Evolutionary conservation across 2,113 vertebrate species (phyloP), one percentile per base, ranked within the genome.

Genomic region (Apteryx owenii): DNA sequence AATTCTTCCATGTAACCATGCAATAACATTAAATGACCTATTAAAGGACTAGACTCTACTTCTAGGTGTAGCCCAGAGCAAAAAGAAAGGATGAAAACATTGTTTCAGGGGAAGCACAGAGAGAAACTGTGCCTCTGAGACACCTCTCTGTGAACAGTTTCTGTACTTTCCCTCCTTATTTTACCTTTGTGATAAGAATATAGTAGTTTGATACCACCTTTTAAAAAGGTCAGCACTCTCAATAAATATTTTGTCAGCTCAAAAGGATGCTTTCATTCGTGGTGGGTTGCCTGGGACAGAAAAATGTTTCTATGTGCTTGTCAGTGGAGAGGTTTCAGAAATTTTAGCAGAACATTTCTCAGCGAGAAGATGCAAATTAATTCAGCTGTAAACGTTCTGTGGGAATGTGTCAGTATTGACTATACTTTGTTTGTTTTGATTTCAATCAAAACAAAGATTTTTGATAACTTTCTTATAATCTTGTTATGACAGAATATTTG

Each of bases 371-470:
- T 93, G 92, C 79, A 93, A 97, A 96, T 91, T 97, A 94, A 93
- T 96, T 97, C 81, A 70, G 76, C 53, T 60, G 75, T 93, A 85
- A 95, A 88, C 85, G 76, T 93, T 96, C 94, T 73, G 90, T 90
- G 79, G 92, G 92, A 94, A 96, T 83, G 92, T 96, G 95, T 96
- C 88, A 95, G 95, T 93, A 95, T 60, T 96, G 82, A 96, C 95
- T 97, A 65, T 73, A 78, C 16, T 96, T 97, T 73, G 70, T 72
- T 72, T 97, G 84, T 94, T 95, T 97, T 96, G 22, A 85, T 96
- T 96, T 95, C 96, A 96, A 94, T 96, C 95, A 96, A 96, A 97
- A 96, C 93, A 96, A 96, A 95, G 79, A 36, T 66, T 94, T 95
- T 79, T 69, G 90, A 81, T 93, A 95, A 91, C 71, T 58, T 94